These are phyloP conservation scores for Diplazon laetatorius DNA, from an alignment of 2,888 invertebrate genomes.

Conservation along the genomic window DNA sequence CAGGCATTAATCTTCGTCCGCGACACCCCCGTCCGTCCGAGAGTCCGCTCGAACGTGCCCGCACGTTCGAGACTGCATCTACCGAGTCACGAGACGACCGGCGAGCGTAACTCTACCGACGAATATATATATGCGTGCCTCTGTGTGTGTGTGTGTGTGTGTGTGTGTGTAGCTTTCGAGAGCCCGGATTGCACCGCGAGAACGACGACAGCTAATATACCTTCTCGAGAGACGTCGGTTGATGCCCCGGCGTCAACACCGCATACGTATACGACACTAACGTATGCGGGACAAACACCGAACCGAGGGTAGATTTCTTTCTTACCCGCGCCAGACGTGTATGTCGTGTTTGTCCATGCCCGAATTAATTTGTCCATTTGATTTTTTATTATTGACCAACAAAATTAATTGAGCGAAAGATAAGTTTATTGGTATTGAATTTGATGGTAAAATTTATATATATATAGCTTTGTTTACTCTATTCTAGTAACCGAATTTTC, in stretches of 20 bases:
- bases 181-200: constrained; percentile 41
- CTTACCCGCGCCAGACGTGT: background rate
- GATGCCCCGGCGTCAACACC: background rate
- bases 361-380: background rate
- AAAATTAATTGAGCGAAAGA: too few relatives aligned
- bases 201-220: constrained; percentile 54
- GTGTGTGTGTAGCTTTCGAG: too few relatives aligned
- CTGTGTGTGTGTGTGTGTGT: too few relatives aligned
- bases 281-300: background rate
- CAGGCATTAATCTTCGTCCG: constrained; percentile 63
- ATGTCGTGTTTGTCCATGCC: background rate
- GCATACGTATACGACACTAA: background rate
- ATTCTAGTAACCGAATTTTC: too few relatives aligned
- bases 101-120: constrained; percentile 24
- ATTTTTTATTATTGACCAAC: background rate
- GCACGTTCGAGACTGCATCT: constrained; percentile 35
- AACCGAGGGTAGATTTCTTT: constrained; percentile 6
- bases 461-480: too few relatives aligned
- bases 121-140: too few relatives aligned
- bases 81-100: constrained; percentile 38
- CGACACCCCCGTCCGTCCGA: constrained; percentile 58
- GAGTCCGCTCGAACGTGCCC: constrained; percentile 45
- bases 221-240: constrained; percentile 38
- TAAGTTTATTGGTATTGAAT: too few relatives aligned
- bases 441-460: too few relatives aligned